Conservation (phyloP, 2,113 vertebrate species). For the Nesoenas mayeri region DNA sequence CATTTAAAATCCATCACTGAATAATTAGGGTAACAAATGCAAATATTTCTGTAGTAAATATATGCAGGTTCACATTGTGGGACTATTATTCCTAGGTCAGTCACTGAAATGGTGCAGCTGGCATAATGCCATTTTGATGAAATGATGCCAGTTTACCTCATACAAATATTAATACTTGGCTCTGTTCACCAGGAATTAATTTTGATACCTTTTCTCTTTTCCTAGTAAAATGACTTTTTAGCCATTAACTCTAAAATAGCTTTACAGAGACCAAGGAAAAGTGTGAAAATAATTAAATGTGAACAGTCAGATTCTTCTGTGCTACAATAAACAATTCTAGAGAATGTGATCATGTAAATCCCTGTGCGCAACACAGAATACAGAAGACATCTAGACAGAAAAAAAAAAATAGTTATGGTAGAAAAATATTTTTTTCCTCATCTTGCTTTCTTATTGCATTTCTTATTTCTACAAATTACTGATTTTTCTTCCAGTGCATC, state of each 20-base stretch:
- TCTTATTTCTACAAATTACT: background rate
- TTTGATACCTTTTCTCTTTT: background rate
- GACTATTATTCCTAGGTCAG: constrained; percentile 8
- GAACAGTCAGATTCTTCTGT: background rate
- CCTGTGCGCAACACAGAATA: background rate
- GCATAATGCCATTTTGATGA: background rate
- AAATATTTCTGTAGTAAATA: constrained; percentile 30
- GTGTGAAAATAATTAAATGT: background rate
- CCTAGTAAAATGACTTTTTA: background rate
- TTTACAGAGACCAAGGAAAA: background rate
- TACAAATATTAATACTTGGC: constrained; percentile 15
- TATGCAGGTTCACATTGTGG: background rate
- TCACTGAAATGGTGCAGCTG: constrained; percentile 2
- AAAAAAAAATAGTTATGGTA: background rate
- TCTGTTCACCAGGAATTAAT: background rate
- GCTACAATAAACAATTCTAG: background rate
- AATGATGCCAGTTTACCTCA: background rate
- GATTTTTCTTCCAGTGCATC: background rate
- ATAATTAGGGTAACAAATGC: constrained; percentile 8
- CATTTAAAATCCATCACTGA: background rate
- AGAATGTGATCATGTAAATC: background rate
- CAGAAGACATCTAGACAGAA: background rate
- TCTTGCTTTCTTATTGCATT: background rate
- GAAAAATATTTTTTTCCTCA: background rate
- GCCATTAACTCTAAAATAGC: background rate